Evolutionary conservation across 2,888 invertebrate genomes (phyloP), one percentile per base, ranked within the genome.

Genomic region (Drosophila neonasuta): DNA sequence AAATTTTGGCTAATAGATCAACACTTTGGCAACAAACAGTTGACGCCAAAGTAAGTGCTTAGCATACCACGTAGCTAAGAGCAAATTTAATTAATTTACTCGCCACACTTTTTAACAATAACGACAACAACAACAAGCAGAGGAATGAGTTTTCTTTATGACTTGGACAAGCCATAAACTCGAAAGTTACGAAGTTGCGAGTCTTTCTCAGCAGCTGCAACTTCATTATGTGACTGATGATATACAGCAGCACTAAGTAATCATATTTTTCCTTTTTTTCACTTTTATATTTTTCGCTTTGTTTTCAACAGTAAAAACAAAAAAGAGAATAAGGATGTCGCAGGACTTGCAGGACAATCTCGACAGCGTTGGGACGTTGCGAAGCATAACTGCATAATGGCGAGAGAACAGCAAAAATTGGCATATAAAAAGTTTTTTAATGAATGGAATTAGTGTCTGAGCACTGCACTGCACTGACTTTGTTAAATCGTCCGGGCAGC

Each of bases 201-300:
- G 65, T 58, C 77, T 75, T 86, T 84, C 75, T 59, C 74, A 84
- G 69, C 81, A 76, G 79, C 81, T 86, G 85, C 85, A 81, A 79
- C 85, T 81, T 80, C 85, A 81, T 81, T 81, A 86, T 81, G 86
- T 81, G 86, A 81, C 86, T 86, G 81, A 81, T 86, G 81, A 80
- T 84, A 79, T 73, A 80, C 75, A 77, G 68, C 63, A 61, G 63
- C 69, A 56, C 66, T 70, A 78, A 84, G 81, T 76, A 79, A 81
- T 86, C 76, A 74, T 69, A 67, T 68, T 74, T 82, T 71, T 57
- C 63, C 59, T 64, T 65, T 66, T 62, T 6, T 24, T 24, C 24
- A 24, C 24, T 62, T 65, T 15, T 34, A 11, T 34, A 34, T 10
- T 34, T 34, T 71, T 55, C 32, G 50, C 54, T 68, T 68, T 68